Evolutionary conservation across 2,113 vertebrate species (phyloP).

Genomic region (Thymallus thymallus): DNA sequence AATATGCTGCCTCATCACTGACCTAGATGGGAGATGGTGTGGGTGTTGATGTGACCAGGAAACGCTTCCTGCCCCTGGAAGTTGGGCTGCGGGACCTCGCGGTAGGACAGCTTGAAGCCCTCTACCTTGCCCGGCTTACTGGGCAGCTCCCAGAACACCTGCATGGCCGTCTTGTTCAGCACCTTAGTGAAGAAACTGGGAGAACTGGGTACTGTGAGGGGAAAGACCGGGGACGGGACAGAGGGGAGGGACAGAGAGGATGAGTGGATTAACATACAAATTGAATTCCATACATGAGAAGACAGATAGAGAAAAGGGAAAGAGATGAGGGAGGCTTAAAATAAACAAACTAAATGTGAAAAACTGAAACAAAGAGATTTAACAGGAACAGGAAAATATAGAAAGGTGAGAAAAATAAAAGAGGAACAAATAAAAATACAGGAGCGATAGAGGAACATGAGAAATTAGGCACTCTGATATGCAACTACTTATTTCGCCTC

Average conservation of each 20-base stretch:
- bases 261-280: neutral
- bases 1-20: slow-evolving; percentile 34
- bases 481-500: neutral
- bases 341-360: neutral
- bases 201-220: slow-evolving; percentile 62
- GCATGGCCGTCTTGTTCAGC: slow-evolving; percentile 67
- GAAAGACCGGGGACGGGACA: neutral
- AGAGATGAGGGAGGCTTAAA: neutral
- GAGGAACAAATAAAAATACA: neutral
- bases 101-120: slow-evolving; percentile 71
- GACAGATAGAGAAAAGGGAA: neutral
- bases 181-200: slow-evolving; percentile 75
- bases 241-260: neutral
- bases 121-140: slow-evolving; percentile 57
- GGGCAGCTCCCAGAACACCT: slow-evolving; percentile 76
- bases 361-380: neutral
- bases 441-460: slow-evolving; percentile 2
- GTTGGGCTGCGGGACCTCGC: slow-evolving; percentile 55
- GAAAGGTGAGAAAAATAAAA: neutral
- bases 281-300: neutral
- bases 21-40: slow-evolving; percentile 73
- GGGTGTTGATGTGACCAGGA: slow-evolving; percentile 70
- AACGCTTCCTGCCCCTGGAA: slow-evolving; percentile 63
- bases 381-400: neutral
- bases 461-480: neutral